Percentiles rank a stretch among this genome's conserved stretches.
phyloP scores from a whole-genome alignment of 2,797 vertebrate genomes.

The Mormyrus hasselquistii region DNA sequence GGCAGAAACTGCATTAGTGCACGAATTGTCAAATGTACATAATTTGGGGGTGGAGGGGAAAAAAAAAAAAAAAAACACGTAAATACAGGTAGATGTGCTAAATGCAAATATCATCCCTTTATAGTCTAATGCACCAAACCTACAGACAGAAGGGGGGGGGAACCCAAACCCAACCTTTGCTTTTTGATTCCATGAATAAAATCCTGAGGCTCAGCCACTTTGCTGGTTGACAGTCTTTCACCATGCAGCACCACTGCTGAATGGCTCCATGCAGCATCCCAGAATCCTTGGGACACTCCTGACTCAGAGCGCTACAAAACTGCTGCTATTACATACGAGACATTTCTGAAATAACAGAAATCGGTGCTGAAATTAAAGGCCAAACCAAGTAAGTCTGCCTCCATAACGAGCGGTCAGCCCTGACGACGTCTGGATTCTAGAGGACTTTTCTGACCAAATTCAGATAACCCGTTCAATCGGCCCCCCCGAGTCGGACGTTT shows the following conservation, averaged over 20 bases:
- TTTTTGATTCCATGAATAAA: slow-evolving; percentile 13
- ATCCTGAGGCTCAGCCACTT: neutral
- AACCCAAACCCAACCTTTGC: neutral
- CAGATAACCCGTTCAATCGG: neutral
- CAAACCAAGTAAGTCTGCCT: neutral
- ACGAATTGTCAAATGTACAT: neutral
- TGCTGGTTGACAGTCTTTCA: neutral
- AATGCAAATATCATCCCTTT: slow-evolving; percentile 51
- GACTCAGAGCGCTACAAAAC: neutral
- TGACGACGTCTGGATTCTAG: neutral
- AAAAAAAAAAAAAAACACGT: neutral
- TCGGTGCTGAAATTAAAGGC: neutral
- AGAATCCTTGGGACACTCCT: neutral
- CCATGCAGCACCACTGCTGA: neutral
- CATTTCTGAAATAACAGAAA: neutral
- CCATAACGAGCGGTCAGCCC: neutral
- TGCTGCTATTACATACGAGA: neutral
- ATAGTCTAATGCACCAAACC: slow-evolving; percentile 47
- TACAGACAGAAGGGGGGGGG: neutral
- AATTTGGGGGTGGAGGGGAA: neutral
- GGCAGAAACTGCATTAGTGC: neutral
- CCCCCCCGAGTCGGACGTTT: neutral
- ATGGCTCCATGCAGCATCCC: neutral
- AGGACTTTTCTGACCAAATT: neutral
- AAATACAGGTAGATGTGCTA: neutral